phyloP scores from a whole-genome alignment of 2,113 vertebrate genomes.

The Cairina moschata region DNA sequence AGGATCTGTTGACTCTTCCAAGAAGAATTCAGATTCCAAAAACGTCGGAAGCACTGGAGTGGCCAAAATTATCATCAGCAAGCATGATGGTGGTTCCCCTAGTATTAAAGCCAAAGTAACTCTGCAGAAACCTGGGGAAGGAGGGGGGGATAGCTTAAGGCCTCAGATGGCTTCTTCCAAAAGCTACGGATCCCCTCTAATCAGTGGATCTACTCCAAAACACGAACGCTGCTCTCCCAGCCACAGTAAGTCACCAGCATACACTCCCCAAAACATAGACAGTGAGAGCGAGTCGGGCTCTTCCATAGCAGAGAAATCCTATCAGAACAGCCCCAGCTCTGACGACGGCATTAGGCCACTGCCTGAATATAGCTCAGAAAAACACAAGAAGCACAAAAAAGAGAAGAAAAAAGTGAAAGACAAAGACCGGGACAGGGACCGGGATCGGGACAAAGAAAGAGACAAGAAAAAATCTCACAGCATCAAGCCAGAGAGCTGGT shows the following conservation, averaged over 20 bases:
- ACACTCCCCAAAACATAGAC: constrained; percentile 94
- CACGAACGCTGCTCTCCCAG: constrained; percentile 98
- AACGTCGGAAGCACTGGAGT: constrained; percentile 86
- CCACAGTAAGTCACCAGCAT: constrained; percentile 96
- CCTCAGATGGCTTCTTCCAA: constrained; percentile 92
- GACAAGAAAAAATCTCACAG: constrained; percentile 95
- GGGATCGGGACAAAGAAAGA: constrained; percentile 90
- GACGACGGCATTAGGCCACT: constrained; percentile 90
- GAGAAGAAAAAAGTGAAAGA: constrained; percentile 97
- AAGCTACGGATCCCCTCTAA: constrained; percentile 91
- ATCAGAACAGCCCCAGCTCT: constrained; percentile 98
- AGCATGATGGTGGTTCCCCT: constrained; percentile 95
- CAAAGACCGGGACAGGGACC: constrained; percentile 81
- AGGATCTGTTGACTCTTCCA: constrained; percentile 85
- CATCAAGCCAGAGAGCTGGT: constrained; percentile 95
- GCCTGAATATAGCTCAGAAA: constrained; percentile 90
- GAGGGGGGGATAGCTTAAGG: constrained; percentile 87
- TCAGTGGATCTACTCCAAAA: constrained; percentile 96
- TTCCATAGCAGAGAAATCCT: constrained; percentile 96
- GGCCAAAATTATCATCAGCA: constrained; percentile 99
- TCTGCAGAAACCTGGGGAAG: constrained; percentile 93
- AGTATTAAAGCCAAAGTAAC: constrained; percentile 98
- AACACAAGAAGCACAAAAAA: constrained; percentile 99
- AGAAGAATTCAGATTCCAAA: constrained; percentile 92
- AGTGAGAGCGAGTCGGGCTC: constrained; percentile 98